Conservation (phyloP, 2,113 vertebrate genomes). For the Nerophis ophidion region DNA sequence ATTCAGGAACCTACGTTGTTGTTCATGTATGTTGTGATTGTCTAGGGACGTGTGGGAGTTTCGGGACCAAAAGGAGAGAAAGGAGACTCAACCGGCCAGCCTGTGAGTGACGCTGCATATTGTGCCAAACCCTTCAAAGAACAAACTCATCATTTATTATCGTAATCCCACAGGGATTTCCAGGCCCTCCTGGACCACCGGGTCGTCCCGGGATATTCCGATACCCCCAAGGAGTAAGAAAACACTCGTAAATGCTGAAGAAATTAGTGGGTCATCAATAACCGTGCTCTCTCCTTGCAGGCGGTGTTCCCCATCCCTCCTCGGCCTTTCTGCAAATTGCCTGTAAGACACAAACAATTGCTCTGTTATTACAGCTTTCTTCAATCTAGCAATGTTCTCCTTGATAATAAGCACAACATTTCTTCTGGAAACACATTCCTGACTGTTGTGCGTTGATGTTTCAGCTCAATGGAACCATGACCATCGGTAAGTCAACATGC, state of each 20-base stretch:
- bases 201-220: conserved; percentile 81
- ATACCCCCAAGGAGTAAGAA: conserved; percentile 88
- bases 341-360: conserved; percentile 73
- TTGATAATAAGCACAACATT: neutral
- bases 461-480: conserved; percentile 38
- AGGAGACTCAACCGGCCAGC: conserved; percentile 71
- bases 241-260: neutral
- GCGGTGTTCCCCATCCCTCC: conserved; percentile 84
- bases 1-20: neutral
- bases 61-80: conserved; percentile 80
- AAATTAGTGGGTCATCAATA: conserved; percentile 2
- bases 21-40: conserved; percentile 2
- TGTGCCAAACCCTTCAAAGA: neutral
- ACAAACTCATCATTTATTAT: neutral
- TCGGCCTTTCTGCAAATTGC: conserved; percentile 88
- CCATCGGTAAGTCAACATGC: conserved; percentile 23
- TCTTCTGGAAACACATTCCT: neutral
- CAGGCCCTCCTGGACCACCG: conserved; percentile 82
- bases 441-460: conserved; percentile 32
- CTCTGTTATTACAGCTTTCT: too few relatives aligned
- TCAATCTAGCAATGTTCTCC: too few relatives aligned
- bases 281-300: conserved; percentile 61
- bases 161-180: conserved; percentile 71
- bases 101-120: conserved; percentile 68
- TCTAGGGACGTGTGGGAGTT: conserved; percentile 85